phyloP scores from a whole-genome alignment of 1,140 invertebrate genomes.

The Procambarus clarkii region DNA sequence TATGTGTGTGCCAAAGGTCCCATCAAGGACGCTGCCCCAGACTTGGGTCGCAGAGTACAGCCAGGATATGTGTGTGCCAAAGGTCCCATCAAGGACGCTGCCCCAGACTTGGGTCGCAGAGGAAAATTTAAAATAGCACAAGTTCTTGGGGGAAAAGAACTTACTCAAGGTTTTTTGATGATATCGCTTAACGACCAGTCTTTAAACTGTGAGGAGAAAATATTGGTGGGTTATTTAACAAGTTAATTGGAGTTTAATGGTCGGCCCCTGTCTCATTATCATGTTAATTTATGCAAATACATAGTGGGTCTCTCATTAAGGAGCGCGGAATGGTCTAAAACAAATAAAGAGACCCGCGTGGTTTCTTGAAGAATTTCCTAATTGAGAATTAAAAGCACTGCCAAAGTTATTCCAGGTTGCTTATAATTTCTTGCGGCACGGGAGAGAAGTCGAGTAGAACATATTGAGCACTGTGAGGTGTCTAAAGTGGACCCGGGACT shows the following conservation, averaged over 20 bases:
- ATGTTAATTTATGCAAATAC: constrained; percentile 10
- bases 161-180: background rate
- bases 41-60: too few relatives aligned
- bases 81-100: too few relatives aligned
- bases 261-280: background rate
- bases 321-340: background rate
- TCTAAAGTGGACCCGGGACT: too few relatives aligned
- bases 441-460: too few relatives aligned
- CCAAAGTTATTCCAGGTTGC: too few relatives aligned
- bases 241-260: constrained; percentile 12
- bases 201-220: background rate
- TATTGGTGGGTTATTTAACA: constrained; percentile 8
- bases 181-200: background rate
- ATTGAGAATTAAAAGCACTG: background rate
- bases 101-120: too few relatives aligned
- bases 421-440: too few relatives aligned
- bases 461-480: too few relatives aligned
- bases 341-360: background rate
- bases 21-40: too few relatives aligned
- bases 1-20: too few relatives aligned
- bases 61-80: too few relatives aligned
- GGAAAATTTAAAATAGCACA: background rate
- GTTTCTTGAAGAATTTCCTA: background rate
- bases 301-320: background rate
- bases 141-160: background rate